Base-by-base conservation (phyloP, 2,797 vertebrate genomes). In the Pipistrellus pygmaeus region DNA sequence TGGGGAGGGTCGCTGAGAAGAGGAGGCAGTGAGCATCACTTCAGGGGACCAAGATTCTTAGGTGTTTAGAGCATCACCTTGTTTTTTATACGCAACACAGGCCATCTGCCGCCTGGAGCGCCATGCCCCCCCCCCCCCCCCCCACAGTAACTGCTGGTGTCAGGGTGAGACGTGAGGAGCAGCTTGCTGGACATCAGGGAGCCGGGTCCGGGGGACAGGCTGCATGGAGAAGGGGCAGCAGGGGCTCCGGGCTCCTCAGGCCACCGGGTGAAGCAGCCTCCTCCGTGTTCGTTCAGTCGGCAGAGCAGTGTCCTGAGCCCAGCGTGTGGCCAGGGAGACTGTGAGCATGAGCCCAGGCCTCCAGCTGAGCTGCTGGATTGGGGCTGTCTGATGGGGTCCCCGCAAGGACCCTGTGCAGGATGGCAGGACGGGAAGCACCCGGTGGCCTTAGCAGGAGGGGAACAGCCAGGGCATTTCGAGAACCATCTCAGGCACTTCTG, bases 11-110 rank as follows among this genome's bases (percentile, higher is more conserved):
- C 91, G 87, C 94, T 69, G 78, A 83, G 21, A 0, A 14, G 11
- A n/a, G 93, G 41, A 96, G 91, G 41, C 66, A 73, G 69, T 10
- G 68, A 84, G 86, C 92, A 87, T 92, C 97, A 96, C 97, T 97
- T 97, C 97, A 94, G 95, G 57, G 96, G 97, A 98, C 98, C 98
- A 98, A 96, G 55, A 91, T 97, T 97, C 97, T 97, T 98, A 97
- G 97, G 69, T 88, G 91, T 68, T 93, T 96, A 94, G 97, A 97
- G 96, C 92, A 96, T 97, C 95, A 97, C 95, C 96, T 93, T 96
- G 97, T 97, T 96, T 91, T 91, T 93, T 88, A 96, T 95, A 92
- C 76, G 88, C 3, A 64, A 77, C n/a, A 95, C 96, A 87, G 90
- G 76, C 94, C 83, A 81, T 87, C 96, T 96, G 90, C 96, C 81